Conservation (phyloP, 2,797 vertebrate species). For the Fratercula arctica region DNA sequence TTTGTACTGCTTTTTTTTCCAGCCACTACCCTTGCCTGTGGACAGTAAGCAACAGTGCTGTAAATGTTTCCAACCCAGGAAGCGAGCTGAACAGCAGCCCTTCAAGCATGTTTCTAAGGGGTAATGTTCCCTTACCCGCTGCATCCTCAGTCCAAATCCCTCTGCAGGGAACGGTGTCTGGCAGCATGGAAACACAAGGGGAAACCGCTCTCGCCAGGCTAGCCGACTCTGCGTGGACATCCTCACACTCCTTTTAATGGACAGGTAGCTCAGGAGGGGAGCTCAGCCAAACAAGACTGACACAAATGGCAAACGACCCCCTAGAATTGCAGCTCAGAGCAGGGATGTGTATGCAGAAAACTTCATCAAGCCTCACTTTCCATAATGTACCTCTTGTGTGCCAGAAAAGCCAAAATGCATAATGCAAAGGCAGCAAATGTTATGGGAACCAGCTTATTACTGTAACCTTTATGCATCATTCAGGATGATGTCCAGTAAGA, state of each 20-base stretch:
- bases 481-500: neutral
- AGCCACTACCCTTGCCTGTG: conserved; percentile 93
- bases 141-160: conserved; percentile 70
- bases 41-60: conserved; percentile 84
- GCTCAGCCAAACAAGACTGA: neutral
- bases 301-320: neutral
- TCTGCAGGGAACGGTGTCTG: conserved; percentile 74
- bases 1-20: conserved; percentile 16
- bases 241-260: conserved; percentile 84
- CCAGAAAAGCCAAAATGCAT: neutral
- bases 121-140: conserved; percentile 72
- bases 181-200: conserved; percentile 77
- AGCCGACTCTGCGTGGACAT: conserved; percentile 80
- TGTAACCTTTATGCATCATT: neutral
- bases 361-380: neutral
- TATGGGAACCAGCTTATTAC: neutral
- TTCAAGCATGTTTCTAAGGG: conserved; percentile 73
- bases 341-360: neutral
- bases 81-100: conserved; percentile 62
- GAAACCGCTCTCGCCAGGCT: conserved; percentile 79
- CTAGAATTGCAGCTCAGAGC: neutral
- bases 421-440: neutral
- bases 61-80: conserved; percentile 73
- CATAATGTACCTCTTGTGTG: neutral
- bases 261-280: neutral